Conservation (phyloP, 2,113 vertebrate genomes). For the Plestiodon gilberti region DNA sequence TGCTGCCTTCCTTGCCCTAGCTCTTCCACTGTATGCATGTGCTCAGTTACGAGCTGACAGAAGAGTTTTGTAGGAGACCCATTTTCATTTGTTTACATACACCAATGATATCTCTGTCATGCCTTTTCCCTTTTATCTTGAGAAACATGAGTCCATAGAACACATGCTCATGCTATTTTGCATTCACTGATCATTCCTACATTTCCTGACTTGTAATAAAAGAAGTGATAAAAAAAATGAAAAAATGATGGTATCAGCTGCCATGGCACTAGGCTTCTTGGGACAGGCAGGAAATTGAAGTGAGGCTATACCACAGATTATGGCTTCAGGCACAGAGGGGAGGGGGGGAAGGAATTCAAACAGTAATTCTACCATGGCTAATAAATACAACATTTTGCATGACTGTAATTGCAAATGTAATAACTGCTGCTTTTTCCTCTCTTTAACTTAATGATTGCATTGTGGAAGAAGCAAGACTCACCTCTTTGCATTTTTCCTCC, state of each 20-base stretch:
- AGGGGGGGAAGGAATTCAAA: neutral
- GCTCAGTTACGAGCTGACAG: neutral
- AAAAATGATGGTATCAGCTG: neutral
- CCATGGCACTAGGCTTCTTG: neutral
- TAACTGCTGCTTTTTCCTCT: neutral
- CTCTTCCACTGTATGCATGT: neutral
- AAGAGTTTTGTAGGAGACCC: neutral
- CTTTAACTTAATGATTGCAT: neutral
- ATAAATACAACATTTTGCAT: neutral
- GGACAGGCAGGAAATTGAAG: conserved; percentile 5
- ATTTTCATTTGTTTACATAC: neutral
- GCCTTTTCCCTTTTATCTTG: neutral
- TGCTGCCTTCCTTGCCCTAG: neutral
- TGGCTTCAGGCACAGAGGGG: neutral
- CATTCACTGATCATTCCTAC: neutral
- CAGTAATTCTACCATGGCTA: neutral
- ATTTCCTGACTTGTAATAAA: neutral
- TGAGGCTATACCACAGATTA: neutral
- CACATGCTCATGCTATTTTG: neutral
- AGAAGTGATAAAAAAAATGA: conserved; percentile 17
- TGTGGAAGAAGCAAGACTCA: neutral
- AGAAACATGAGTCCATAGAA: neutral
- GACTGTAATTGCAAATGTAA: neutral
- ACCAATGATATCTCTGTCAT: neutral
- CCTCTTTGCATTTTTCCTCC: neutral